Base-by-base conservation (phyloP, 2,888 invertebrate species). In the Xestia c-nigrum region DNA sequence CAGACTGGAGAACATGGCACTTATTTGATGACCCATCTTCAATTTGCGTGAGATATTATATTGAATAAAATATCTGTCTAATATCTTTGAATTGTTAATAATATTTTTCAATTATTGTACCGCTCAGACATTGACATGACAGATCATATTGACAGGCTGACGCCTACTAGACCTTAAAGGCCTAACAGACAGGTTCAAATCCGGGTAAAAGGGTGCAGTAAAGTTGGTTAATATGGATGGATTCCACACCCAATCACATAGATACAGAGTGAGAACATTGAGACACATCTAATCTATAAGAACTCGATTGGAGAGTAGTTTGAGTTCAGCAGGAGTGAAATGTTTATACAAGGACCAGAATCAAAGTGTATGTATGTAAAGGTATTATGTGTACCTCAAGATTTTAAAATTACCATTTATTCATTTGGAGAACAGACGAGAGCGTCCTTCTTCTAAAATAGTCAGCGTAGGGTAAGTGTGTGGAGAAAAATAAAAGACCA, bases 1-100 rank as follows among this genome's bases (percentile, higher is more conserved):
- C 40, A 97, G 87, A 38, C 96, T 93, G 31, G 95, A 95, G 70
- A 97, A 93, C 24, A 97, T 88, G 31, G 92, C 87, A 86, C 95
- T 96, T 4, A 97, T 84, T 83, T 95, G 94, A 72, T 96, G 94
- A 24, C 97, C 97, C 97, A 97, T 97, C 3, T 19, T 21, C n/a
- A 31, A 38, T 40, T 14, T 43, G 12, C 19, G 14, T 47, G 3
- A 19, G 19, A 47, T 61, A 66, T 50, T 24, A 0, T 55, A 40
- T 21, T 43, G 43, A 21, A 7, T 31, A 31, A n/a, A n/a, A n/a
- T n/a, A n/a, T n/a, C n/a, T n/a, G n/a, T n/a, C n/a, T 31, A 31
- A 31, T 31, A 31, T 31, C 31, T 31, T 2, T 31, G 31, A 31
- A 31, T 31, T 31, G 3, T 31, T 31, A 31, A 31, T 31, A 31